Percentiles rank a stretch among this genome's conserved stretches.
Evolutionary conservation across 2,888 invertebrate species (phyloP).

Genomic region (Loripinus fragilis): DNA sequence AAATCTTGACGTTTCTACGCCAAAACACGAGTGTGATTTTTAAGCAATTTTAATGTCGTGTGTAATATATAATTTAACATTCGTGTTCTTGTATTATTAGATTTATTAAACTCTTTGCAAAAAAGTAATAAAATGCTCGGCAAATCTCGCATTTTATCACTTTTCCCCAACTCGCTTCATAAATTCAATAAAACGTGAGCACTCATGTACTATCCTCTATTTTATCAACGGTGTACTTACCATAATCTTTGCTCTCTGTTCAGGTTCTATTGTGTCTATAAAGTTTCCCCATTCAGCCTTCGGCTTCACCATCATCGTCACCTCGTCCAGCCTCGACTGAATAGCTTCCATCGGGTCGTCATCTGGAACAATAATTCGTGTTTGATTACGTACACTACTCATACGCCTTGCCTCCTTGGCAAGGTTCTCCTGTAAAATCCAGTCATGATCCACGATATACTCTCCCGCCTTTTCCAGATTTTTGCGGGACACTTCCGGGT

Average conservation of each 20-base stretch:
- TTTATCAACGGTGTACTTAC: constrained; percentile 60
- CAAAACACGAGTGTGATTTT: too few relatives aligned
- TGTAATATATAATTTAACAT: too few relatives aligned
- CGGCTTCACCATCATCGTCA: constrained; percentile 74
- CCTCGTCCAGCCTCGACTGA: constrained; percentile 71
- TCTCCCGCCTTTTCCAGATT: constrained; percentile 69
- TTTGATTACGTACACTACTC: constrained; percentile 62
- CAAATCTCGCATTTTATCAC: too few relatives aligned
- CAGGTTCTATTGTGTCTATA: constrained; percentile 66
- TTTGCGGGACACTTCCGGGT: constrained; percentile 61
- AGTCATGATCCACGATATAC: constrained; percentile 77
- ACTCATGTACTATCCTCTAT: too few relatives aligned
- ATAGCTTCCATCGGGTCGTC: constrained; percentile 72
- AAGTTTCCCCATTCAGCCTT: constrained; percentile 69
- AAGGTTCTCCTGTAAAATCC: constrained; percentile 72
- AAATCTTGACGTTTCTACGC: too few relatives aligned
- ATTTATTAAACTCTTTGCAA: too few relatives aligned
- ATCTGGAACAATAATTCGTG: constrained; percentile 75
- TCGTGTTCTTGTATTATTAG: too few relatives aligned
- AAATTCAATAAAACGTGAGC: too few relatives aligned
- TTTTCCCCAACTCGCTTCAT: too few relatives aligned
- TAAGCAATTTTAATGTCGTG: too few relatives aligned
- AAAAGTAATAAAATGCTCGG: too few relatives aligned
- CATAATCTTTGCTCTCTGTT: constrained; percentile 68
- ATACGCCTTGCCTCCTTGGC: constrained; percentile 66